phyloP scores from a whole-genome alignment of 2,888 invertebrate species.

The Achlya flavicornis region DNA sequence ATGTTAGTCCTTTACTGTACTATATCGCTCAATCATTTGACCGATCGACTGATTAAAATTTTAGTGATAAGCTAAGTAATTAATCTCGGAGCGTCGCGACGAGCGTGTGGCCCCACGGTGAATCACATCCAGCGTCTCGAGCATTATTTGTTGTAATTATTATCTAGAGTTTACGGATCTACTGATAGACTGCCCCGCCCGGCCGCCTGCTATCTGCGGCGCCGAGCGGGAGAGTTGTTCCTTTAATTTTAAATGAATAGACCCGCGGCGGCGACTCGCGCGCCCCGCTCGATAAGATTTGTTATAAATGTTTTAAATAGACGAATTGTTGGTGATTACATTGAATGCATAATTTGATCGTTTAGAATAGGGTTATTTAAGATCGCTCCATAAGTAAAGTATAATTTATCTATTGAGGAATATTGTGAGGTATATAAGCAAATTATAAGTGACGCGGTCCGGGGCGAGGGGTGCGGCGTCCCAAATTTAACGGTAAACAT shows the following conservation, averaged over 20 bases:
- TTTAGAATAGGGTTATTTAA: conserved; percentile 83
- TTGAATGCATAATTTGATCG: conserved; percentile 81
- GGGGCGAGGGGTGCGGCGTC: conserved; percentile 75
- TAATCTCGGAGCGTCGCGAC: conserved; percentile 48
- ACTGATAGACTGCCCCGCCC: conserved; percentile 55
- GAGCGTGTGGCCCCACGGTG: conserved; percentile 38
- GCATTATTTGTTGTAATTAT: conserved; percentile 64
- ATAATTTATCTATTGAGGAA: conserved; percentile 80
- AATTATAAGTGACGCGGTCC: conserved; percentile 74
- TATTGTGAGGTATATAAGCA: conserved; percentile 74
- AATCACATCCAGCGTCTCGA: conserved; percentile 29
- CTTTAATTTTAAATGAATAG: conserved; percentile 66
- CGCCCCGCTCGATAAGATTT: conserved; percentile 57
- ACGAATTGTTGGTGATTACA: conserved; percentile 77
- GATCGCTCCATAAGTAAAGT: conserved; percentile 82
- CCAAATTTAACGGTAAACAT: conserved; percentile 73
- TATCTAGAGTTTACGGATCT: conserved; percentile 65
- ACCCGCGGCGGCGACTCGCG: conserved; percentile 46
- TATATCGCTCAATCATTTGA: conserved; percentile 84
- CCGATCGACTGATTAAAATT: conserved; percentile 85
- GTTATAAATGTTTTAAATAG: conserved; percentile 78
- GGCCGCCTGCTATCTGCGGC: conserved; percentile 25
- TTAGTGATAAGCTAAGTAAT: conserved; percentile 83
- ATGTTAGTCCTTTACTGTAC: conserved; percentile 84
- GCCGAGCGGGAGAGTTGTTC: conserved; percentile 48